Percentiles rank a stretch among this genome's conserved stretches.
Conservation (phyloP, 2,888 invertebrate species). For the Lottia gigantea region DNA sequence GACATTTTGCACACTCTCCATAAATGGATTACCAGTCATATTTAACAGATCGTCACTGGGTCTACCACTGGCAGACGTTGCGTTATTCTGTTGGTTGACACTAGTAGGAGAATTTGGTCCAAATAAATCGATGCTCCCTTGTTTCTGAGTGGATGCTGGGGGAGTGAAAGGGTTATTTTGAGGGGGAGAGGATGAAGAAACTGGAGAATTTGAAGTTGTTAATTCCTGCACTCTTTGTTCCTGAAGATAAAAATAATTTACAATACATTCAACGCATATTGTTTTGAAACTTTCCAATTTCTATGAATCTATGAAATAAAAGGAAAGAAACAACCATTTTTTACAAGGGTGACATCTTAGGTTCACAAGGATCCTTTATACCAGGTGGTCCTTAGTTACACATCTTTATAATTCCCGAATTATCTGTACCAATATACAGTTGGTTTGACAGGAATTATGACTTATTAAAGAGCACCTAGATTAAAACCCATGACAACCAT, state of each 20-base stretch:
- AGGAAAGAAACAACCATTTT: too few relatives aligned
- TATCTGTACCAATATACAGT: too few relatives aligned
- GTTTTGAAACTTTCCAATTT: too few relatives aligned
- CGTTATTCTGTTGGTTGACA: constrained; percentile 10
- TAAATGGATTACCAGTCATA: constrained; percentile 87
- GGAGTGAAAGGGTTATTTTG: constrained; percentile 48
- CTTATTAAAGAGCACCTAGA: too few relatives aligned
- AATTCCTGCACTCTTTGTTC: constrained; percentile 50
- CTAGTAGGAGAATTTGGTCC: constrained; percentile 19
- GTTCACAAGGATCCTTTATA: too few relatives aligned
- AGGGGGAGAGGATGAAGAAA: constrained; percentile 28
- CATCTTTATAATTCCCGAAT: too few relatives aligned
- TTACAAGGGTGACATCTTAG: too few relatives aligned
- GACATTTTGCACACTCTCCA: constrained; percentile 68
- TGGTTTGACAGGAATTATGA: too few relatives aligned
- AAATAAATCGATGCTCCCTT: constrained; percentile 29
- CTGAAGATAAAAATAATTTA: constrained; percentile 29
- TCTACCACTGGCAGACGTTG: constrained; percentile 67
- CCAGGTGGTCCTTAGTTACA: too few relatives aligned
- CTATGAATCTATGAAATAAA: too few relatives aligned
- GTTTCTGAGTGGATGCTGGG: constrained; percentile 27
- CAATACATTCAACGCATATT: too few relatives aligned
- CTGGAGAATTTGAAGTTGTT: constrained; percentile 35
- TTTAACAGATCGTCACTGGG: constrained; percentile 90
- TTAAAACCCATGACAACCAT: too few relatives aligned